Conservation (phyloP, 30 jellyfish, hydroid and myxozoan genomes). For the Clytia hemisphaerica region DNA sequence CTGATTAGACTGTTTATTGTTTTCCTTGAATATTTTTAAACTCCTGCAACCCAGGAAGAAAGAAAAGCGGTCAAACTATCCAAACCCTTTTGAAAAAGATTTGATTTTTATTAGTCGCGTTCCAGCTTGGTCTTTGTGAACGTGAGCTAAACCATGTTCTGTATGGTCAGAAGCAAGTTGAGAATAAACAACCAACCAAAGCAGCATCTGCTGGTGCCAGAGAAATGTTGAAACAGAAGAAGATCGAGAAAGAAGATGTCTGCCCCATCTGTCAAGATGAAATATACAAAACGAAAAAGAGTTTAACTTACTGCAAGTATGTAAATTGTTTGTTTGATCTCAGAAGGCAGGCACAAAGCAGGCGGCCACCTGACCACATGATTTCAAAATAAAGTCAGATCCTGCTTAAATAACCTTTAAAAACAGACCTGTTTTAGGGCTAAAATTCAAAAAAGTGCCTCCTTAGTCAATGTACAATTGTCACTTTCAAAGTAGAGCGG, state of each 20-base stretch:
- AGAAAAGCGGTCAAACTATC: too few species aligned
- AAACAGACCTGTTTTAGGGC: background rate
- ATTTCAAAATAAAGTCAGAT: background rate
- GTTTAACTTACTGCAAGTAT: slow-evolving; percentile 74
- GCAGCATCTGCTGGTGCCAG: slow-evolving; percentile 9
- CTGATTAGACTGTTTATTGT: too few species aligned
- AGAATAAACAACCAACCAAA: background rate
- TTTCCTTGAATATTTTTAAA: too few species aligned
- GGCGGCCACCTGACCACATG: background rate
- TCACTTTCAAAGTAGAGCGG: too few species aligned
- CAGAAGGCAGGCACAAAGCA: background rate
- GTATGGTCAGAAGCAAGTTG: slow-evolving; percentile 32
- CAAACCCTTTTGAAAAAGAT: too few species aligned
- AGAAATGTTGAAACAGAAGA: slow-evolving; percentile 31
- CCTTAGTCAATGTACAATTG: background rate
- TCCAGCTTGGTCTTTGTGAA: slow-evolving; percentile 68
- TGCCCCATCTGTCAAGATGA: slow-evolving; percentile 89
- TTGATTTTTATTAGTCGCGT: slow-evolving; percentile 43
- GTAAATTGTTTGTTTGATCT: too few species aligned
- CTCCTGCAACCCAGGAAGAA: too few species aligned
- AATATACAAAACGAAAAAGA: slow-evolving; percentile 24
- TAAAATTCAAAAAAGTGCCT: background rate
- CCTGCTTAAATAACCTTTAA: background rate
- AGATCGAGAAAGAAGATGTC: slow-evolving; percentile 68
- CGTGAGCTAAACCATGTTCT: slow-evolving; percentile 61